Evolutionary conservation across 2,888 invertebrate species (phyloP), one percentile per base, ranked within the genome.

Genomic region (Drosophila anceps): DNA sequence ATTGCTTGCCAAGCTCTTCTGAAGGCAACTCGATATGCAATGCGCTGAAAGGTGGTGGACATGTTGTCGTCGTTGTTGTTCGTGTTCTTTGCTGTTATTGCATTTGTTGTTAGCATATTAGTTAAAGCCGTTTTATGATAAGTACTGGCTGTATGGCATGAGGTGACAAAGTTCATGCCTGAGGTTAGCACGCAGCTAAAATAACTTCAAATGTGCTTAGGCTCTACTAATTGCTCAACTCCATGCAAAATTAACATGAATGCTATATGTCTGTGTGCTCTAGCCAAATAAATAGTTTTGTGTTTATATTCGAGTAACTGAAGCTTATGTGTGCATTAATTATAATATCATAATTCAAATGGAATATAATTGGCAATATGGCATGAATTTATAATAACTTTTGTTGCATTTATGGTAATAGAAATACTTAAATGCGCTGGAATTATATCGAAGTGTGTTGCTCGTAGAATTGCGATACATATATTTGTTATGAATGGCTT

Each of bases 1-100:
- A 67, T 73, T 65, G 83, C 84, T 71, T 54, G 61, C 55, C 84
- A 81, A 89, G 85, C 88, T 71, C 65, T 76, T 79, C 63, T 69
- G 84, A 84, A 87, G 88, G 88, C 90, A 90, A 88, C 85, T 79
- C 71, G 81, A 90, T 90, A 90, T 68, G 78, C 74, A 76, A 48
- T 60, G 74, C 71, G 68, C 41, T 57, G 69, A 70, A 57, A 57
- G 58, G 58, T 48, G 58, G 58, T 48, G 63, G 63, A 43, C 54
- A 58, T 54, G 50, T 67, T 51, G 31, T 59, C 48, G 27, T 35
- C 43, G 63, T 51, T 31, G 39, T 37, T 48, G 68, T 37, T 20
- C 31, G 13, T 55, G 20, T 3, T 15, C 15, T 18, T 43, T 67
- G 64, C 67, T 81, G 64, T 71, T 39, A 60, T 60, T 72, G 58